Conservation (phyloP, 1,140 invertebrate species). For the Bradynema listronoti region DNA sequence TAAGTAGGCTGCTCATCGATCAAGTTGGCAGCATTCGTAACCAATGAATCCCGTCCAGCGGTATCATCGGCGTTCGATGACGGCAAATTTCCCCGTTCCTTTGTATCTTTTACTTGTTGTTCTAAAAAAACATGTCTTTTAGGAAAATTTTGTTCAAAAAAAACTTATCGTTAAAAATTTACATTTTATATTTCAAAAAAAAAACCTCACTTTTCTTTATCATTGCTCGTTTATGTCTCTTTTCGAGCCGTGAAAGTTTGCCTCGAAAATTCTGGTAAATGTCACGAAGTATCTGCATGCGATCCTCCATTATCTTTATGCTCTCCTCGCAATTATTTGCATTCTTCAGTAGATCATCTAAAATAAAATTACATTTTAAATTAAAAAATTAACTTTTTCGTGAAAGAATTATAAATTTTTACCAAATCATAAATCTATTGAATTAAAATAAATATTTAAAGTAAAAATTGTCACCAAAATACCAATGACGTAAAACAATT, state of each 20-base stretch:
- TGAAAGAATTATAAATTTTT: background rate
- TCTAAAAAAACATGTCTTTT: conserved; percentile 1
- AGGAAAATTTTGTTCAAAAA: background rate
- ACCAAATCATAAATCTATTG: no score
- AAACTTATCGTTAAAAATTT: no score
- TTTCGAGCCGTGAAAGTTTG: background rate
- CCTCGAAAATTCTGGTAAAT: conserved; percentile 6
- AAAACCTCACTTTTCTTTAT: conserved; percentile 6
- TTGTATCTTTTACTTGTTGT: background rate
- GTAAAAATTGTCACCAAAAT: no score
- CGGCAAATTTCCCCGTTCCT: no score
- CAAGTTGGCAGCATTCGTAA: no score
- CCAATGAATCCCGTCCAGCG: no score
- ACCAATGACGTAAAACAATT: no score
- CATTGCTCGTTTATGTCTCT: background rate
- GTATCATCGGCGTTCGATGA: no score
- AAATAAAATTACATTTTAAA: background rate
- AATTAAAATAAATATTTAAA: no score
- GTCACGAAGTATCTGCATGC: conserved; percentile 8
- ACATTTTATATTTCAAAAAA: background rate
- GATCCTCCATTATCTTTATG: conserved; percentile 8
- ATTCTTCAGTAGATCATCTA: background rate
- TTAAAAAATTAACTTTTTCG: background rate
- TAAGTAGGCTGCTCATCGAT: no score
- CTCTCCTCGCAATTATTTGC: background rate